Base-by-base conservation (phyloP, 2,888 invertebrate species). In the Cataglyphis livida region DNA sequence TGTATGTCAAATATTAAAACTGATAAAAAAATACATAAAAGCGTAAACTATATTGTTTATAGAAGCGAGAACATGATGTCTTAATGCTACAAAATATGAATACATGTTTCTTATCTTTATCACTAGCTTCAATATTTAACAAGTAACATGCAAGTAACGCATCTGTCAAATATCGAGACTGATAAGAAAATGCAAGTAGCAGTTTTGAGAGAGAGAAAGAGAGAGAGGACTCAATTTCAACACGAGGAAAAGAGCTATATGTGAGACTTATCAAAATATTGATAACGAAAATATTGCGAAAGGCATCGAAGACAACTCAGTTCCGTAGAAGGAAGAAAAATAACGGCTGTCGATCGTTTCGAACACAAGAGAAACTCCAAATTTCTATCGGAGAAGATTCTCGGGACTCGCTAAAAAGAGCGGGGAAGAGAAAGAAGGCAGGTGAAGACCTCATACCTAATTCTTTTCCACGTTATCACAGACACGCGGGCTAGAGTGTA, bases 391-490 rank as follows among this genome's bases (percentile, higher is more conserved):
- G 82, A 78, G 85, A 79, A 87, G 82, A 75, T 66, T 38, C 57
- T 81, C 68, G 79, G 48, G 82, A 44, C 59, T 48, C 66, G 70
- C 48, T 75, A 82, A 57, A 51, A 35, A 59, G 38, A 78, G 54
- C 41, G 62, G 66, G 32, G 84, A 75, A 51, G n/a, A 51, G 84
- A 78, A 73, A 75, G 79, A 68, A 76, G 84, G 89, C 90, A 90
- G 90, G 90, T 90, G 90, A 85, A 82, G 79, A 73, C 32, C 75
- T 82, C 84, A 81, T 90, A 89, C 90, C 86, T 90, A 88, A 90
- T 90, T 85, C 88, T 85, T 86, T 90, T 90, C 89, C 85, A 89
- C 85, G 88, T 86, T 68, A 78, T 84, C 75, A 79, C 88, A 71
- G 62, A 88, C 82, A 86, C 90, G 83, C 74, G 79, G 66, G 70